Evolutionary conservation across 2,888 invertebrate genomes (phyloP), one percentile per base, ranked within the genome.

Genomic region (Meteorus colon): DNA sequence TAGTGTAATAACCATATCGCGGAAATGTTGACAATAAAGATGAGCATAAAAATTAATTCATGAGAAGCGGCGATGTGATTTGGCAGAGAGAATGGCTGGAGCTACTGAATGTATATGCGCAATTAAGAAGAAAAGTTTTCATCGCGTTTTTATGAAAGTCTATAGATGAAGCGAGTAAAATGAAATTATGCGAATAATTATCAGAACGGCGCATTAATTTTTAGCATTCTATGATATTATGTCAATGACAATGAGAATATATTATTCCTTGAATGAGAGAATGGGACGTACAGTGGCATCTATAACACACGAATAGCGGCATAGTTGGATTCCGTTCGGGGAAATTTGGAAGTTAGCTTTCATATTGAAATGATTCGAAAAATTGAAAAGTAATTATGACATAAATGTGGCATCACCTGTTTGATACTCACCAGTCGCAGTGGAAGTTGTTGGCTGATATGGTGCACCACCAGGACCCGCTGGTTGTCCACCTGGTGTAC

Each of bases 341-440:
- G 48, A 4, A 48, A n/a, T 16, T 16, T 48, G 0, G 0, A 48
- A 48, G 14, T 48, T 5, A 48, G 12, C 12, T 14, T 0, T 4
- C 16, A 48, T 48, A 3, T n/a, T 14, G 4, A 60, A 29, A 60
- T 10, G 3, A 60, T 60, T 16, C 24, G 1, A 55, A 55, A 19
- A 12, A 29, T 60, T 24, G 59, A 60, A 29, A 60, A 10, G 1
- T 19, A 14, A 12, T 27, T 4, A 66, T n/a, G 27, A 29, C 45
- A 70, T 72, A 73, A 72, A 66, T 66, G 29, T 51, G 48, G 69
- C 51, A 2, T 55, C 48, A n/a, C 6, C 4, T 4, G 76, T 78
- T 37, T 55, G 62, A 77, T 67, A 91, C 82, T 91, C 86, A 94
- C 94, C 94, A 84, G 94, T 94, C 81, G 94, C 90, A 80, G 92